Conservation (phyloP, 2,797 vertebrate species). For the Denticeps clupeoides region DNA sequence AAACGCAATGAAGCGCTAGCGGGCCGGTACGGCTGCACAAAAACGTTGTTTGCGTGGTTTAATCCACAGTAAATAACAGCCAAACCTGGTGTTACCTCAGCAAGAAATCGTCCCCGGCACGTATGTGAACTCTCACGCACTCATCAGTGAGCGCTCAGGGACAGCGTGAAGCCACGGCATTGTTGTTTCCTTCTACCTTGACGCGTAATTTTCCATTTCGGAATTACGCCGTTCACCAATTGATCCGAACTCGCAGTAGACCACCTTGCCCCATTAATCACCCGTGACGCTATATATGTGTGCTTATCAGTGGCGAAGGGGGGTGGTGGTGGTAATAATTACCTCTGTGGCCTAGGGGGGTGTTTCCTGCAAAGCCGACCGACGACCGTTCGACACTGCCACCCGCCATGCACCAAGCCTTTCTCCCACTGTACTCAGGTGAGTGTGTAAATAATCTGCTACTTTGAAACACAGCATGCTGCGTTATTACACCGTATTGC, state of each 20-base stretch:
- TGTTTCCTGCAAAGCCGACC: constrained; percentile 74
- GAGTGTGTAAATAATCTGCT: constrained; percentile 30
- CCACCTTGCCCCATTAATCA: constrained; percentile 49
- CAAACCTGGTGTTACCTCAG: constrained; percentile 47
- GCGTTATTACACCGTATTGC: not conserved
- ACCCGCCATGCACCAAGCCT: constrained; percentile 83
- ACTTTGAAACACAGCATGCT: not conserved
- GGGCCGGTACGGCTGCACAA: constrained; percentile 33
- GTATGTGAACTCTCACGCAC: constrained; percentile 33
- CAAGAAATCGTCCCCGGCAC: constrained; percentile 40
- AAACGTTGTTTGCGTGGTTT: constrained; percentile 29
- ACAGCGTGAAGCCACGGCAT: constrained; percentile 32
- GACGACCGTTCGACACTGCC: constrained; percentile 71
- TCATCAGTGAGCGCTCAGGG: constrained; percentile 35
- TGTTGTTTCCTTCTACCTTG: constrained; percentile 56
- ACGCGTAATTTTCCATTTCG: constrained; percentile 56
- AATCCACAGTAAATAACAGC: constrained; percentile 44
- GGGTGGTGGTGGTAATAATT: constrained; percentile 23
- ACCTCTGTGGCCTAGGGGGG: constrained; percentile 65
- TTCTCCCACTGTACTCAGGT: constrained; percentile 97
- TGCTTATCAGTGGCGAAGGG: constrained; percentile 52
- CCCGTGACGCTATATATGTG: constrained; percentile 50
- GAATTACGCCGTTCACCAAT: constrained; percentile 54
- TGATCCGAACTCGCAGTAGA: constrained; percentile 51
- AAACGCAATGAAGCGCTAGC: constrained; percentile 51